phyloP scores from a whole-genome alignment of 2,113 vertebrate species.

The Pachyramphus minor region DNA sequence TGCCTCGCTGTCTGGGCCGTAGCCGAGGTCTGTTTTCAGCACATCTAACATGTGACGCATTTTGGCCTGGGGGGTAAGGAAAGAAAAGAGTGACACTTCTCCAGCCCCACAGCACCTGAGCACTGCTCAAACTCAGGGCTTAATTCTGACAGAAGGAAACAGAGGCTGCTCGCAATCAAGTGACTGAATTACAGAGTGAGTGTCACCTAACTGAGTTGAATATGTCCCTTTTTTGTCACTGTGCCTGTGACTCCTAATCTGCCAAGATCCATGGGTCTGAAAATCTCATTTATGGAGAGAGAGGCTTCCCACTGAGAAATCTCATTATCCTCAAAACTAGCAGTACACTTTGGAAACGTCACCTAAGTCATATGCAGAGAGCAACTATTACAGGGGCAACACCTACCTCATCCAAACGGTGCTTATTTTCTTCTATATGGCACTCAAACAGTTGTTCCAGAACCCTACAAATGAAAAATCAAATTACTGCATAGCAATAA shows the following conservation, averaged over 20 bases:
- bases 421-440: constrained; percentile 73
- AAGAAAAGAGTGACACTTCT: neutral
- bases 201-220: neutral
- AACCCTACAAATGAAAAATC: constrained; percentile 65
- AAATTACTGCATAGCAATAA: neutral
- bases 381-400: neutral
- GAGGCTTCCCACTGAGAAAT: neutral
- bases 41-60: constrained; percentile 71
- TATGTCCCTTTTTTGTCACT: neutral
- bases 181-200: neutral
- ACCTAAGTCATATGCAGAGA: neutral
- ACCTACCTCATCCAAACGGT: constrained; percentile 77
- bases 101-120: neutral
- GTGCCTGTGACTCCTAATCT: neutral
- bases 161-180: neutral
- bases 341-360: neutral
- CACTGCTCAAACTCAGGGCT: neutral
- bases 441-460: constrained; percentile 75
- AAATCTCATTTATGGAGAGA: neutral
- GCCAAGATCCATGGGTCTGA: neutral
- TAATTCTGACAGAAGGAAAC: neutral
- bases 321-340: neutral
- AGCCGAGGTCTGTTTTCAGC: constrained; percentile 68
- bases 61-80: constrained; percentile 55
- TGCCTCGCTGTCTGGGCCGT: neutral